A percentile compares a stretch with the other conserved stretches of the same genome.
Evolutionary conservation across 2,113 vertebrate genomes (phyloP).

Genomic region (Hippolais icterina): DNA sequence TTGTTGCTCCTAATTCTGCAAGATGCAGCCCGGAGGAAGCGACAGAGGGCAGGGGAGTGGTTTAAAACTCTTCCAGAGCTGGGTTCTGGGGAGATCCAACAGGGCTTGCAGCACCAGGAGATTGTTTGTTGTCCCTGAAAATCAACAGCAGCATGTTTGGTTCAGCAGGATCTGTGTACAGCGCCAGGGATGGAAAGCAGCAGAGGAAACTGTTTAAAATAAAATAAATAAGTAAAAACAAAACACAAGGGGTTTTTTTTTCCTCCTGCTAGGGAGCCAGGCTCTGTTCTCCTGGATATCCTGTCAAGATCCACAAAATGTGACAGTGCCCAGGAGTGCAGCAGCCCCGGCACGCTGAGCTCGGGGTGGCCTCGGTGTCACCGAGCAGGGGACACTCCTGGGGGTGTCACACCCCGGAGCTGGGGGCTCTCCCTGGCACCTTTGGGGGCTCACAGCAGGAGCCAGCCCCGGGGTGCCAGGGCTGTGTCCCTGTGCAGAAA

Average conservation of each 20-base stretch:
- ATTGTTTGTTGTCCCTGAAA: neutral
- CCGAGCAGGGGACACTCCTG: neutral
- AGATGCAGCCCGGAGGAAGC: neutral
- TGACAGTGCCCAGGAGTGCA: neutral
- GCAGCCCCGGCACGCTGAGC: neutral
- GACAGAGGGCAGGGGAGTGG: neutral
- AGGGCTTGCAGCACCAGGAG: neutral
- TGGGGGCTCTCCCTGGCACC: neutral
- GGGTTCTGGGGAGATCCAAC: neutral
- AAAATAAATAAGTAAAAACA: neutral
- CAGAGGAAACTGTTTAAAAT: neutral
- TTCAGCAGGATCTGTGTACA: neutral
- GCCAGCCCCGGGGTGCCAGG: neutral
- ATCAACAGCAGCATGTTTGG: neutral
- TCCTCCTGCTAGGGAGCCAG: slow-evolving; percentile 6
- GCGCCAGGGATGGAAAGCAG: slow-evolving; percentile 8
- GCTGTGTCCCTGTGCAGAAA: neutral
- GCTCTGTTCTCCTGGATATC: neutral
- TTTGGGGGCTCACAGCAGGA: neutral
- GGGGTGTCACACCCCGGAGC: neutral
- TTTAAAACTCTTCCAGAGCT: neutral
- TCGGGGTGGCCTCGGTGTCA: neutral
- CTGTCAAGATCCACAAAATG: slow-evolving; percentile 23
- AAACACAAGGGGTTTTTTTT: neutral
- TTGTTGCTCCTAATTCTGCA: neutral